A percentile compares a stretch with the other conserved stretches of the same genome.
Evolutionary conservation across 64 coral and sea anemone species (phyloP).

Genomic region (Catalaphyllia jardinei): DNA sequence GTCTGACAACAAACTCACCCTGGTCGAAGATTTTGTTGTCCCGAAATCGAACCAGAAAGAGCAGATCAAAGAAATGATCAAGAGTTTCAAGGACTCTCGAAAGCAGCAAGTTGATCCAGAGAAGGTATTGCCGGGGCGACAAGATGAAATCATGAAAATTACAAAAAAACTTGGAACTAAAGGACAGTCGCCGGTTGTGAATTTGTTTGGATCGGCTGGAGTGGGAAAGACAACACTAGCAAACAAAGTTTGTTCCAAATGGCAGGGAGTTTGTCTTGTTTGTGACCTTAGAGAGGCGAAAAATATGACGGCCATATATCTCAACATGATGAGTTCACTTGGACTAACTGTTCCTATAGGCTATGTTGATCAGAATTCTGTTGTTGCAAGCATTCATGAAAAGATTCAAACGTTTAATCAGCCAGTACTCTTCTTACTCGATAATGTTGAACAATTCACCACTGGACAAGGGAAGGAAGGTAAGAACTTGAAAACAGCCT

Average conservation of each 20-base stretch:
- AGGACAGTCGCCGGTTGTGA: neutral
- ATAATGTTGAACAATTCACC: slow-evolving; percentile 12
- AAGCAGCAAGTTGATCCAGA: neutral
- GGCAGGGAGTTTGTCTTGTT: neutral
- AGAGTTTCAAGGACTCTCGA: neutral
- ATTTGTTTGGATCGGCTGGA: neutral
- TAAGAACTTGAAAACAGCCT: neutral
- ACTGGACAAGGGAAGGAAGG: slow-evolving; percentile 1
- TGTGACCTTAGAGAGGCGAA: neutral
- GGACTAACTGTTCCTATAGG: neutral
- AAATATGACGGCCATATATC: neutral
- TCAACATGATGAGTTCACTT: neutral
- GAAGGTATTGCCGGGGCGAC: neutral
- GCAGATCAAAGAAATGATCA: neutral
- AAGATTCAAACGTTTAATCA: neutral
- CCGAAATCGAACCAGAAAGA: neutral
- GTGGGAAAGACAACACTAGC: slow-evolving; percentile 8
- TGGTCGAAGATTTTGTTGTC: neutral
- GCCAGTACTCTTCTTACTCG: slow-evolving; percentile 11
- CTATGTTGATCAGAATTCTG: neutral
- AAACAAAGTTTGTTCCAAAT: neutral
- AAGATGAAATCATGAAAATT: slow-evolving; percentile 1
- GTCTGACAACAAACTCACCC: neutral
- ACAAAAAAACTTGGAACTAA: neutral
- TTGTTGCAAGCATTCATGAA: slow-evolving; percentile 4